phyloP scores from a whole-genome alignment of 92 coral and sea anemone genomes.

The Isaurus tuberculatus region DNA sequence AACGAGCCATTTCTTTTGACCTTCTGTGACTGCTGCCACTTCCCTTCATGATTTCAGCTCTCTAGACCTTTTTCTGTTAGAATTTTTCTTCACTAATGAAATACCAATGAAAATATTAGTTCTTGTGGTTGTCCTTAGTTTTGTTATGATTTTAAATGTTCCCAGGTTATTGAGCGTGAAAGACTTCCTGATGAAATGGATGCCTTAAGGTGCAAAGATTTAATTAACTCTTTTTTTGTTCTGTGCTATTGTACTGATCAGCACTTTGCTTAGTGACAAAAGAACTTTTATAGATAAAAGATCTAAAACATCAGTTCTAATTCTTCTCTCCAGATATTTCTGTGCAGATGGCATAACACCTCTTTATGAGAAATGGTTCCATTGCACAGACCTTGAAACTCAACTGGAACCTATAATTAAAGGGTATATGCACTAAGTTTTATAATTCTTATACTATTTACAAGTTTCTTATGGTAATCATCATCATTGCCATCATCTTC shows the following conservation, averaged over 20 bases:
- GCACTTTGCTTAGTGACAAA: neutral
- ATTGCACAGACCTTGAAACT: constrained; percentile 86
- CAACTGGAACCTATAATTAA: constrained; percentile 88
- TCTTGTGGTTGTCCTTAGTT: neutral
- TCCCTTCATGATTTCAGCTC: too few relatives aligned
- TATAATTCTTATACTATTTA: too few relatives aligned
- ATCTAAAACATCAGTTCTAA: too few relatives aligned
- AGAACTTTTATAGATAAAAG: neutral
- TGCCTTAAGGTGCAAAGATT: constrained; percentile 76
- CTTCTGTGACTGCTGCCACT: too few relatives aligned
- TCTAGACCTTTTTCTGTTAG: too few relatives aligned
- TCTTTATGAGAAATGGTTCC: constrained; percentile 97
- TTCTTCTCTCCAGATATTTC: constrained; percentile 72
- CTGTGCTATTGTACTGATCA: neutral
- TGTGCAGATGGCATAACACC: constrained; percentile 92
- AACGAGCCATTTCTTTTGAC: too few relatives aligned
- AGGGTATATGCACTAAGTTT: too few relatives aligned
- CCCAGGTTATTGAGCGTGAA: constrained; percentile 94
- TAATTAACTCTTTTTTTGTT: neutral
- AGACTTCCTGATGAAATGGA: constrained; percentile 81
- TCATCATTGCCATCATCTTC: too few relatives aligned
- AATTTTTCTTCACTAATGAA: too few relatives aligned
- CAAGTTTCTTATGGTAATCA: too few relatives aligned
- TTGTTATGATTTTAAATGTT: neutral
- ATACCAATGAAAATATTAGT: too few relatives aligned